These are phyloP conservation scores for Procambarus clarkii DNA, from an alignment of 1,140 invertebrate genomes.

Conservation along the genomic window DNA sequence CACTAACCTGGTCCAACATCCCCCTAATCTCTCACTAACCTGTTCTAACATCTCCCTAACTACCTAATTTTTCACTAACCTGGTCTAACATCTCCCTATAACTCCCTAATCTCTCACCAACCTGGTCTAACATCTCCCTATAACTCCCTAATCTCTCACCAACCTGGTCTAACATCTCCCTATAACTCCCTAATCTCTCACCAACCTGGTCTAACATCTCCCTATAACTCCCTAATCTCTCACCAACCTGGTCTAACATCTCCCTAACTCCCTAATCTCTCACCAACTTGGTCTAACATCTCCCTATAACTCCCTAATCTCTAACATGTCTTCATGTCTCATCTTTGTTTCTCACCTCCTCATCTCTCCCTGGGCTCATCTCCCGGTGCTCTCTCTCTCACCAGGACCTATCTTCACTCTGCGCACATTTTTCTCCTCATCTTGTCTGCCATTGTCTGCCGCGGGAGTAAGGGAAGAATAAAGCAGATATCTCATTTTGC, in stretches of 20 bases:
- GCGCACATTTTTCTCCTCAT: neutral
- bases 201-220: neutral
- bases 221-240: neutral
- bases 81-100: no score
- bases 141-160: no score
- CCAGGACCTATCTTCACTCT: neutral
- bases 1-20: no score
- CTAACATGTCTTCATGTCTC: no score
- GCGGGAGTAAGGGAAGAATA: neutral
- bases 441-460: neutral
- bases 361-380: neutral
- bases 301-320: neutral
- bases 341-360: neutral
- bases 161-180: no score
- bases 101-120: no score
- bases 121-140: no score
- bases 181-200: neutral
- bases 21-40: no score
- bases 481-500: conserved; percentile 15
- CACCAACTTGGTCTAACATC: neutral
- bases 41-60: no score
- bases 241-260: neutral
- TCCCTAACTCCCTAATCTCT: neutral
- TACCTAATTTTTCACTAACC: no score
- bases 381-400: neutral